Evolutionary conservation across 2,888 invertebrate genomes (phyloP), one percentile per base, ranked within the genome.

Genomic region (Noctua janthe): DNA sequence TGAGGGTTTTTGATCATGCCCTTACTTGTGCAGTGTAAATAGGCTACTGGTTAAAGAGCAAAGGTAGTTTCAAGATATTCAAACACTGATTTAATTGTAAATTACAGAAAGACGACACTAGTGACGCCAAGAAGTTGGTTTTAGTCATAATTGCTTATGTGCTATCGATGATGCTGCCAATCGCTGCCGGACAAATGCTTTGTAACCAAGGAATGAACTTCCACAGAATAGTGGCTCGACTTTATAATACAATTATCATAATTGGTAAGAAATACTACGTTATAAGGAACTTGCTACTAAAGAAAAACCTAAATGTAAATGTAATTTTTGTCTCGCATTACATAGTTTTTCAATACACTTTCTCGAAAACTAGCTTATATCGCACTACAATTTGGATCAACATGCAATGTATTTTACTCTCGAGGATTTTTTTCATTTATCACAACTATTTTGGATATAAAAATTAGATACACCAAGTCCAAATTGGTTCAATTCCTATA

Each of bases 141-240:
- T 13, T 49, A 29, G 2, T 23, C 39, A 23, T 79, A 49, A 23
- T n/a, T 23, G 5, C 8, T 43, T 62, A 79, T 23, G 10, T 23
- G 1, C 29, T 23, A 17, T 23, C 35, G 11, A 39, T 56, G 11
- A n/a, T 80, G 62, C 20, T 79, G 20, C 80, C 74, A 3, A 17
- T 74, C 1, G 15, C 56, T 17, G 82, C 59, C 54, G 82, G 70
- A 29, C 82, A 81, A 54, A 29, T 29, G 59, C 10, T 17, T 59
- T 35, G 29, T 47, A 82, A 81, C n/a, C 82, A 70, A 23, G 74
- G 74, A 3, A 15, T 23, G 13, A 81, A 70, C 1, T 49, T n/a
- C 2, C 74, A 81, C 54, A 47, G 69, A 39, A 6, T 23, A 0
- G 1, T 81, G 47, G 51, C 62, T 15, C 59, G 74, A 54, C 54